These are phyloP conservation scores for Sitta europaea DNA, from an alignment of 2,113 vertebrate genomes.

Conservation along the genomic window DNA sequence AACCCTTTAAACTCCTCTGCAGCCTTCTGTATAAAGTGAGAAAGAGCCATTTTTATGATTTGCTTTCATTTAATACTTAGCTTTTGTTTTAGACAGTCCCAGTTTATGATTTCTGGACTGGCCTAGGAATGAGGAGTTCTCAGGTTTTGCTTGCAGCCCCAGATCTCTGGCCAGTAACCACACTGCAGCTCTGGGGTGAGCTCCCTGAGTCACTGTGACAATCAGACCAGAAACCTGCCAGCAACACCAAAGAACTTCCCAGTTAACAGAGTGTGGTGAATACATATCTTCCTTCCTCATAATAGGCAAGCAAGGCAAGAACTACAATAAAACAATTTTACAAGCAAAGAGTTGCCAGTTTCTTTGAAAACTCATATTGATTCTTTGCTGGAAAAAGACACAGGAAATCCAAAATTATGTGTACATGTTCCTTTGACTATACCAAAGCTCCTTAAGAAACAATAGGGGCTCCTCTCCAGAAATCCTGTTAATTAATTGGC, in stretches of 20 bases:
- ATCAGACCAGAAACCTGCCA: not conserved
- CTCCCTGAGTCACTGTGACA: fast-evolving
- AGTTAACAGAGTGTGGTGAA: not conserved
- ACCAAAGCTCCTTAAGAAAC: constrained; percentile 3
- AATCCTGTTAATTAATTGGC: constrained; percentile 14
- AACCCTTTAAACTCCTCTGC: not conserved
- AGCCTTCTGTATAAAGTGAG: not conserved
- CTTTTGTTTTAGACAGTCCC: not conserved
- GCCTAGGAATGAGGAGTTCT: not conserved
- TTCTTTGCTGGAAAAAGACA: not conserved
- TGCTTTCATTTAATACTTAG: not conserved
- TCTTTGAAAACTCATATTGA: not conserved
- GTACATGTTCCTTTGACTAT: not conserved
- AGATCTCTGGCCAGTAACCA: not conserved
- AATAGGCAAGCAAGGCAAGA: not conserved
- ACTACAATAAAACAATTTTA: not conserved
- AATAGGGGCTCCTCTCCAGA: constrained; percentile 3
- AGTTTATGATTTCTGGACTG: not conserved
- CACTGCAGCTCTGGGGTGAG: not conserved
- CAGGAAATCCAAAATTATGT: not conserved
- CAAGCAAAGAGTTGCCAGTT: not conserved
- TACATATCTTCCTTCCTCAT: not conserved
- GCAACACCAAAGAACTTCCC: not conserved
- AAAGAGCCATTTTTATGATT: not conserved
- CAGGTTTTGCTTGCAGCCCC: not conserved